Evolutionary conservation across 1,140 invertebrate genomes (phyloP), one percentile per base, ranked within the genome.

Genomic region (Zaprionus taronus): DNA sequence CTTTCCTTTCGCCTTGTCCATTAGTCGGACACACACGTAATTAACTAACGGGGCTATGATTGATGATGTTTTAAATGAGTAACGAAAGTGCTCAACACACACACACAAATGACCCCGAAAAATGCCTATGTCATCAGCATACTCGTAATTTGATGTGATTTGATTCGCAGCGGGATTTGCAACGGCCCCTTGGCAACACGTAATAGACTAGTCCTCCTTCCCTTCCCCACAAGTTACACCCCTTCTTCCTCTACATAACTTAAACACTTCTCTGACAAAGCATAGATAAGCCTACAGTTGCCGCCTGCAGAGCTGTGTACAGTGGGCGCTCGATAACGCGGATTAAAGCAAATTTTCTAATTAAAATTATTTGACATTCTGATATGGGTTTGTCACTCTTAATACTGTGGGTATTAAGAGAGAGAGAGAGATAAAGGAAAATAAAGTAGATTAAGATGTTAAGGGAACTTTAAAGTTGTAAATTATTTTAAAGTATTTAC

Each of bases 41-140:
- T 91, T 91, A 91, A 91, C 87, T 86, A 91, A 83, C 87, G 77
- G 80, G 75, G 60, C 72, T 71, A 70, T 75, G 72, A 91, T 91
- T 91, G 87, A 91, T 91, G 87, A 87, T 87, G 63, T 91, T 91
- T 91, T 91, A 91, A 91, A 91, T 91, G 87, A 85, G 63, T 77
- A 60, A 56, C 72, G 70, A 77, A 73, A 66, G 61, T 56, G 66
- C 53, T 49, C 55, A 67, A 41, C 38, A 57, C 38, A 72, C 63
- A 20, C 74, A 67, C 63, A 20, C 74, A 67, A 71, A 61, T 62
- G 55, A 34, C 55, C 44, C 53, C 61, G 53, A 28, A 65, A 71
- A 77, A 72, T 77, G 72, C 62, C 62, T 72, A 71, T 72, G 74
- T 57, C 69, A 77, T 77, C 62, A 77, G 69, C 73, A 77, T 77